These are phyloP conservation scores for Eugnorisma glareosa DNA, from an alignment of 2,888 invertebrate genomes.

Conservation along the genomic window DNA sequence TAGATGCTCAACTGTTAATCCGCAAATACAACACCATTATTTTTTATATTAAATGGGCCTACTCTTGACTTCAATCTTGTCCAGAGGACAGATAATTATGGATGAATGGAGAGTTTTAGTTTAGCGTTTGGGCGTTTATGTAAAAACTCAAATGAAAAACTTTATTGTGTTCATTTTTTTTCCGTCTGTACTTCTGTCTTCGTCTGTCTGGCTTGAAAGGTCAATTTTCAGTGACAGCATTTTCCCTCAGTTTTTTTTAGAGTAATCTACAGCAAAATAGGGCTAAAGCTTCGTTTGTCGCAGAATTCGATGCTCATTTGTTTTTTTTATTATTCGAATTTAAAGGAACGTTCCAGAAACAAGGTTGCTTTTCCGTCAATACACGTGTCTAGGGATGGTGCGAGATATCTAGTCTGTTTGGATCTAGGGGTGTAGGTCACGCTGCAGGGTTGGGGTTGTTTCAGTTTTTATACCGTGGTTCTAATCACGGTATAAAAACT, in stretches of 20 bases:
- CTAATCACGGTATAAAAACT: too few species aligned
- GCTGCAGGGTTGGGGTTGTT: slow-evolving; percentile 29
- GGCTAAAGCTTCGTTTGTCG: not conserved
- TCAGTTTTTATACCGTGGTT: not conserved
- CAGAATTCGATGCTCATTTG: not conserved
- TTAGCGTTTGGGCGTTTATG: not conserved
- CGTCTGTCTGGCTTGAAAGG: not conserved
- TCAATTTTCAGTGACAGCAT: not conserved
- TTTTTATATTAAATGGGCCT: too few species aligned
- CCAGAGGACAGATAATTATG: too few species aligned
- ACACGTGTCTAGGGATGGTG: slow-evolving; percentile 49
- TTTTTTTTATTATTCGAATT: slow-evolving; percentile 10
- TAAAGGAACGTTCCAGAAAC: slow-evolving; percentile 36
- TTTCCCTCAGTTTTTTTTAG: not conserved
- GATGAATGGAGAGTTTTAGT: too few species aligned
- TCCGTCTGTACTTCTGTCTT: not conserved
- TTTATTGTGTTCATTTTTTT: not conserved
- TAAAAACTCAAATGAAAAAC: not conserved
- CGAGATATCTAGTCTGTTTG: slow-evolving; percentile 46
- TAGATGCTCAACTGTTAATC: not conserved
- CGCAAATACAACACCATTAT: too few species aligned
- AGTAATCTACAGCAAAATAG: too few species aligned
- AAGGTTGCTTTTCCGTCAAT: slow-evolving; percentile 65
- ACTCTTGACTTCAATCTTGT: too few species aligned
- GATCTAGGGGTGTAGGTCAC: slow-evolving; percentile 54